Base-by-base conservation (phyloP, 2,113 vertebrate species). In the Reinhardtius hippoglossoides region DNA sequence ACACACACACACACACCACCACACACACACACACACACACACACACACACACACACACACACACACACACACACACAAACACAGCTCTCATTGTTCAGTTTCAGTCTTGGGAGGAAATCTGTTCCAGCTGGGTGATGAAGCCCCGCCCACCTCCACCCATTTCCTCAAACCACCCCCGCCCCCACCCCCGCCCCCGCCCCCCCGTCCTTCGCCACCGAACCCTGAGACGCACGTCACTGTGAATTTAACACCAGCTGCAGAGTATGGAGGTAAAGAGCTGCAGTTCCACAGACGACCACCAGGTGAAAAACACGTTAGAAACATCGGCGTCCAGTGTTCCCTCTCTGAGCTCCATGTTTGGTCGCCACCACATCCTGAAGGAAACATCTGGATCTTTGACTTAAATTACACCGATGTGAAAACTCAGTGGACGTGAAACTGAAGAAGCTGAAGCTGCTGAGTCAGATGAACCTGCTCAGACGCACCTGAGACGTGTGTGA, bases 1-100 rank as follows among this genome's bases (percentile, higher is more conserved):
- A 2, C 26, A 2, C 26, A 2, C 26, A 2, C 26, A 27, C 26
- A 27, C 26, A 27, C 26, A 27, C 26, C 1, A 1, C 1, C 26
- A 26, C 26, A 26, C 26, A 26, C 26, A 26, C 26, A 26, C 26
- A 26, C 26, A 26, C 26, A 27, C 26, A 27, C 26, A 27, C 26
- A 27, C 26, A 27, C 2, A 27, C 26, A 27, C 26, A 27, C 26
- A 27, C 26, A 27, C 26, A 27, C 26, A 27, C 26, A 27, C 26
- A 27, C 26, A 27, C 26, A 27, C 26, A 27, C 26, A 27, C 26
- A 27, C 27, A 27, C 5, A 5, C 24, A 67, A 64, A 90, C 86
- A 90, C 68, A 69, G 78, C 66, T 74, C 65, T 80, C 56, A 77
- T 88, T 90, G 82, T 88, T 88, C 75, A 18, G 16, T 35, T 76